Percentiles rank a stretch among this genome's conserved stretches.
phyloP scores from a whole-genome alignment of 2,888 invertebrate genomes.

The Eristalis pertinax region DNA sequence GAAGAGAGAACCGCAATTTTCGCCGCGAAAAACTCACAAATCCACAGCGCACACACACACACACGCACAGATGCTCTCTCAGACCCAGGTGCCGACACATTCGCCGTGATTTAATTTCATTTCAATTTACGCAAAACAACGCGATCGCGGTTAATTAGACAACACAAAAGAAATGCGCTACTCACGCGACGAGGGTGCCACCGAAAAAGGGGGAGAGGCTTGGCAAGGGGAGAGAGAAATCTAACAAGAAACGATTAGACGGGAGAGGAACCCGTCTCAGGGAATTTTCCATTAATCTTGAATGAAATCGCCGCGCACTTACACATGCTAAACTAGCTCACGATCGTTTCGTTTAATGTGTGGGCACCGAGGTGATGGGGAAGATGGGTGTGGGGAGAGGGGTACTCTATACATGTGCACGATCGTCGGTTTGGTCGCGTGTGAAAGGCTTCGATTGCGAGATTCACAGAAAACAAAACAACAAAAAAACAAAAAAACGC shows the following conservation, averaged over 20 bases:
- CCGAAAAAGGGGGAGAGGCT: neutral
- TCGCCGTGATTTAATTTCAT: conserved; percentile 9
- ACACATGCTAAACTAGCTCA: conserved; percentile 16
- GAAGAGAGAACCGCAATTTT: neutral
- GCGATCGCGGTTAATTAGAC: neutral
- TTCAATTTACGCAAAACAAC: neutral
- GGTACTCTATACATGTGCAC: neutral
- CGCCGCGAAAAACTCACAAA: neutral
- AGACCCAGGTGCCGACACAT: neutral
- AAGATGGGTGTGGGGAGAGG: neutral
- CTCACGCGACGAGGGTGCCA: neutral
- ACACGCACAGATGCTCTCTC: neutral
- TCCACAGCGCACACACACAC: no score
- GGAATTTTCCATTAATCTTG: conserved; percentile 70
- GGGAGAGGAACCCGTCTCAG: conserved; percentile 54
- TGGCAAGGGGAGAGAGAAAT: neutral
- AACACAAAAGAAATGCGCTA: neutral
- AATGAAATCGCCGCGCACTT: conserved; percentile 70
- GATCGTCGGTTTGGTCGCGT: conserved; percentile 25
- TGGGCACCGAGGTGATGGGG: neutral
- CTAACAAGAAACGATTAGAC: conserved; percentile 24
- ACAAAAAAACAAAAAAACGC: no score
- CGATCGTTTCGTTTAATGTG: no score
- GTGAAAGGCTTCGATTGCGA: conserved; percentile 27
- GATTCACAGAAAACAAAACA: neutral